Evolutionary conservation across 2,113 vertebrate species (phyloP).

Genomic region (Bagarius yarrelli): DNA sequence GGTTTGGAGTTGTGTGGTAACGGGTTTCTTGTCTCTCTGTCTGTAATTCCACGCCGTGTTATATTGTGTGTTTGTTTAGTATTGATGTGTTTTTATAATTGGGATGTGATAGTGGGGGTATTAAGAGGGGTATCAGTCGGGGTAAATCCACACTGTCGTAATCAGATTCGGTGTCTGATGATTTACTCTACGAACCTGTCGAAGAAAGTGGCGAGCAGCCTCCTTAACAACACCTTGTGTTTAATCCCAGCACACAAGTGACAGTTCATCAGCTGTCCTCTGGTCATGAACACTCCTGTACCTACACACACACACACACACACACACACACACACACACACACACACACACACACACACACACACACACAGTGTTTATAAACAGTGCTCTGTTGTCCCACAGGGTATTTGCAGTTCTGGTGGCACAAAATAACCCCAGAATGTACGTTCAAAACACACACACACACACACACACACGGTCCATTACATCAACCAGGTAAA

Average conservation of each 20-base stretch:
- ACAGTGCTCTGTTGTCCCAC: constrained; percentile 15
- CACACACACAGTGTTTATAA: not conserved
- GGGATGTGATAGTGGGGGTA: too few relatives aligned
- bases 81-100: too few relatives aligned
- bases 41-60: too few relatives aligned
- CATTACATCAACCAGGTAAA: constrained; percentile 32
- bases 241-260: constrained; percentile 96
- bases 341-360: constrained; percentile 5
- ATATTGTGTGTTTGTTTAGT: too few relatives aligned
- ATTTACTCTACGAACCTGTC: constrained; percentile 79
- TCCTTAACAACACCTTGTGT: constrained; percentile 93
- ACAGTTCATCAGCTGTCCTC: constrained; percentile 98
- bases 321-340: constrained; percentile 26
- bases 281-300: constrained; percentile 93
- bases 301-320: constrained; percentile 60
- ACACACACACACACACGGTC: constrained; percentile 14
- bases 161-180: too few relatives aligned
- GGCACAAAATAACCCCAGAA: not conserved
- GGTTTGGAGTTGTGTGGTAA: too few relatives aligned
- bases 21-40: too few relatives aligned
- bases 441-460: constrained; percentile 2
- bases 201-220: constrained; percentile 96
- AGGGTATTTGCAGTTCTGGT: not conserved
- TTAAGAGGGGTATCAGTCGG: too few relatives aligned
- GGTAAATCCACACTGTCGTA: too few relatives aligned